Conservation (phyloP, 2,113 vertebrate species). For the Vireo altiloquus region DNA sequence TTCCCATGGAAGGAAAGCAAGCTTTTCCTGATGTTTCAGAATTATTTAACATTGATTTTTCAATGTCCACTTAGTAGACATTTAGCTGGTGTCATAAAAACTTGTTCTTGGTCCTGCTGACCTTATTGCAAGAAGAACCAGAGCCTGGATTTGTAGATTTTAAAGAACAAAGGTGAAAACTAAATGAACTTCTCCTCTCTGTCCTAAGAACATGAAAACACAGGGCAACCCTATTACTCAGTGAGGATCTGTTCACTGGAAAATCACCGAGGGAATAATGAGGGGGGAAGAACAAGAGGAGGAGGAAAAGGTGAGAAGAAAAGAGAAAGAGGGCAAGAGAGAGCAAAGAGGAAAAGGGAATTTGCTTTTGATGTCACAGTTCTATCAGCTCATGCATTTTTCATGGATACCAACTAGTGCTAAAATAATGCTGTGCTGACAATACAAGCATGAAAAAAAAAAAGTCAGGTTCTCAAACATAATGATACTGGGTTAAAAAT, state of each 20-base stretch:
- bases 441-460: background rate
- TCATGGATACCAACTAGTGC: constrained; percentile 41
- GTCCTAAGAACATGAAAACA: background rate
- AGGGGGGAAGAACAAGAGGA: constrained; percentile 47
- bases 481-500: background rate
- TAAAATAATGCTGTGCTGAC: constrained; percentile 45
- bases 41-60: background rate
- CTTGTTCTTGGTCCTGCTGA: background rate
- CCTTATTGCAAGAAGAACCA: background rate
- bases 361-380: constrained; percentile 62
- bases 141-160: background rate
- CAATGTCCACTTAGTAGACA: background rate
- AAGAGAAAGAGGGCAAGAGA: constrained; percentile 41
- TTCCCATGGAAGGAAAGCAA: background rate
- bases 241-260: constrained; percentile 27
- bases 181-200: background rate
- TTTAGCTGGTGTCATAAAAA: background rate
- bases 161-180: background rate
- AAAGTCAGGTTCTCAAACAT: background rate
- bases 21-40: background rate
- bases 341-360: constrained; percentile 37
- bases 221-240: background rate
- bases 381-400: constrained; percentile 67
- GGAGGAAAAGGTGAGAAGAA: constrained; percentile 56
- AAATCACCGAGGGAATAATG: constrained; percentile 42